Evolutionary conservation across 2,797 vertebrate genomes (phyloP).

Genomic region (Danionella dracula): DNA sequence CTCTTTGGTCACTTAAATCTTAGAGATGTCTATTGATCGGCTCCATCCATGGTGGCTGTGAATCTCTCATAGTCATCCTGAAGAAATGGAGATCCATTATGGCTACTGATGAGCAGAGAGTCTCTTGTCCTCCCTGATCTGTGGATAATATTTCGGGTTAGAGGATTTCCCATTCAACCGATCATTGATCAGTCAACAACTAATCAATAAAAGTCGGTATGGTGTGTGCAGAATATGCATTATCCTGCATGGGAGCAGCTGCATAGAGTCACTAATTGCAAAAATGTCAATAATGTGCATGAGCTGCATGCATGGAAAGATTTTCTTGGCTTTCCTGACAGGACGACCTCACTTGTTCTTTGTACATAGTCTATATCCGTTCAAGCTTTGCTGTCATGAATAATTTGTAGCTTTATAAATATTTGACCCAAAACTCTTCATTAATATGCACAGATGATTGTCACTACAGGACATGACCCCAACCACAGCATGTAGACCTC

Average conservation of each 20-base stretch:
- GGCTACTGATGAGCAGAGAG: neutral
- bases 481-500: conserved; percentile 33
- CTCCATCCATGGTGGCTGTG: neutral
- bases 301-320: conserved; percentile 12
- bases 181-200: conserved; percentile 8
- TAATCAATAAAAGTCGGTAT: conserved; percentile 69
- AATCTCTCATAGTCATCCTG: neutral
- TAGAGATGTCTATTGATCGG: neutral
- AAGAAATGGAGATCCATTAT: conserved; percentile 11
- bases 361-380: conserved; percentile 77
- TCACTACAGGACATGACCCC: conserved; percentile 35
- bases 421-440: conserved; percentile 72
- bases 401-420: conserved; percentile 77
- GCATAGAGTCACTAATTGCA: conserved; percentile 70
- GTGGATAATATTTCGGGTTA: neutral
- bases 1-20: neutral
- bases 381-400: conserved; percentile 69
- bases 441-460: conserved; percentile 68
- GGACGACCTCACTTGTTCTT: neutral
- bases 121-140: neutral
- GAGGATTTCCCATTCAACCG: neutral
- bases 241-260: conserved; percentile 67
- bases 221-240: conserved; percentile 58
- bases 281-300: conserved; percentile 64
- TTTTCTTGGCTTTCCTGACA: neutral